Conservation (phyloP, 2,888 invertebrate genomes). For the Drosophila suboccidentalis region DNA sequence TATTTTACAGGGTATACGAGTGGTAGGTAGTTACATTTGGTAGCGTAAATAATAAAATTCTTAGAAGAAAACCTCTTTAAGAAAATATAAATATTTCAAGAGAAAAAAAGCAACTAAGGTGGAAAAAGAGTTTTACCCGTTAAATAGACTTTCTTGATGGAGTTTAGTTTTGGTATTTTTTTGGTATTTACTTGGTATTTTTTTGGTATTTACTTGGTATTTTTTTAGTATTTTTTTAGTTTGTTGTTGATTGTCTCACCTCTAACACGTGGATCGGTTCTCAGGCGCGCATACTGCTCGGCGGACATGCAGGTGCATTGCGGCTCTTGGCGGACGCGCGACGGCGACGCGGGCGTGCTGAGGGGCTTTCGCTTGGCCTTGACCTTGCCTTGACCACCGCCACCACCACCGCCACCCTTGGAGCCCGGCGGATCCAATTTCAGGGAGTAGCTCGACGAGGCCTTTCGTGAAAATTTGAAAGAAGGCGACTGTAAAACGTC, state of each 20-base stretch:
- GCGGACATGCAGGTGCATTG: conserved; percentile 98
- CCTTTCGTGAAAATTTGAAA: conserved; percentile 99
- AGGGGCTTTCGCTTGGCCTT: conserved; percentile 95
- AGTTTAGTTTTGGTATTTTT: conserved; percentile 28
- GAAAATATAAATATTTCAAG: conserved; percentile 18
- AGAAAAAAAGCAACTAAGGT: conserved; percentile 13
- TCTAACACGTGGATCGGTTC: conserved; percentile 86
- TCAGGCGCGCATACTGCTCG: conserved; percentile 94
- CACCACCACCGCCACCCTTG: conserved; percentile 86
- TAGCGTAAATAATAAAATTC: conserved; percentile 31
- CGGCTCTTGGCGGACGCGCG: conserved; percentile 91
- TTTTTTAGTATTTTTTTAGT: conserved; percentile 9
- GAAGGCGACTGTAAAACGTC: conserved; percentile 96
- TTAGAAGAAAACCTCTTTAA: background rate
- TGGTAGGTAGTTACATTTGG: conserved; percentile 21
- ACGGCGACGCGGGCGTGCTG: conserved; percentile 97
- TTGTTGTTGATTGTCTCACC: conserved; percentile 71
- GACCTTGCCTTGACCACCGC: conserved; percentile 87
- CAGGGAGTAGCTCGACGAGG: conserved; percentile 98
- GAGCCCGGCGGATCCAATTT: conserved; percentile 94
- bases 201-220: conserved; percentile 18
- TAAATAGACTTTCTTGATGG: conserved; percentile 3
- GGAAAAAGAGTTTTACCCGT: background rate
- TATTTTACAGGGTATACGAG: conserved; percentile 34
- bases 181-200: conserved; percentile 33